Percentiles rank a stretch among this genome's conserved stretches.
These are phyloP conservation scores for Yponomeuta cagnagella DNA, from an alignment of 2,888 invertebrate species.

Conservation along the genomic window DNA sequence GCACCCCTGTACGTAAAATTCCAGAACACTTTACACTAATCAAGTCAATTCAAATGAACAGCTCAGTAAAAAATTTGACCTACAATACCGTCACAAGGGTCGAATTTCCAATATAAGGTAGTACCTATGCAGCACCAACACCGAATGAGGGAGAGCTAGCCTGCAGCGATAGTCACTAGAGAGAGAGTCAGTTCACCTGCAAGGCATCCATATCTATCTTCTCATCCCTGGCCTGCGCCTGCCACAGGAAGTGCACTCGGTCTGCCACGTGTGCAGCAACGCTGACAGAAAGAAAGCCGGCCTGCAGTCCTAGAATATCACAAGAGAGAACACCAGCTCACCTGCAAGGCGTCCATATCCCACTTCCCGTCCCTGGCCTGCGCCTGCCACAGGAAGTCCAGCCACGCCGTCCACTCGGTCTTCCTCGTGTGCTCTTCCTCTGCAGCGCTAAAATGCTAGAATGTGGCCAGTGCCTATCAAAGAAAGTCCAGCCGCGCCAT, in stretches of 20 bases:
- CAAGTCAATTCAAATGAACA: no score
- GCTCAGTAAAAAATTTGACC: no score
- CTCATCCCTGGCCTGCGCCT: constrained; percentile 91
- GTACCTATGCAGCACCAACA: no score
- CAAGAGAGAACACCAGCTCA: neutral
- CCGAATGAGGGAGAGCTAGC: no score
- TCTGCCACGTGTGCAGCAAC: constrained; percentile 86
- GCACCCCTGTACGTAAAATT: no score
- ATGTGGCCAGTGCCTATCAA: constrained; percentile 71
- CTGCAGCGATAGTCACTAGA: no score
- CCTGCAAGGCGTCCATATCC: constrained; percentile 81
- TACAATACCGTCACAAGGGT: no score
- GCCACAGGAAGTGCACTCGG: constrained; percentile 95
- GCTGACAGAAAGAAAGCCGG: constrained; percentile 89
- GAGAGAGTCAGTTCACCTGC: neutral
- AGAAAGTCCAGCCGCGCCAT: constrained; percentile 88
- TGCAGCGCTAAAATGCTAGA: constrained; percentile 56
- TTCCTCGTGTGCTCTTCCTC: constrained; percentile 79
- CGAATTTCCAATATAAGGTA: no score
- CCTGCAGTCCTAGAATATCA: constrained; percentile 68
- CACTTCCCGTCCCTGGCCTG: constrained; percentile 93
- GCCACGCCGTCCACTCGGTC: constrained; percentile 93
- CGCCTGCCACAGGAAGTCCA: constrained; percentile 86
- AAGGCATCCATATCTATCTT: constrained; percentile 88
- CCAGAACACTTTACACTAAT: no score